These are phyloP conservation scores for Alectura lathami DNA, from an alignment of 2,113 vertebrate genomes.

Conservation along the genomic window DNA sequence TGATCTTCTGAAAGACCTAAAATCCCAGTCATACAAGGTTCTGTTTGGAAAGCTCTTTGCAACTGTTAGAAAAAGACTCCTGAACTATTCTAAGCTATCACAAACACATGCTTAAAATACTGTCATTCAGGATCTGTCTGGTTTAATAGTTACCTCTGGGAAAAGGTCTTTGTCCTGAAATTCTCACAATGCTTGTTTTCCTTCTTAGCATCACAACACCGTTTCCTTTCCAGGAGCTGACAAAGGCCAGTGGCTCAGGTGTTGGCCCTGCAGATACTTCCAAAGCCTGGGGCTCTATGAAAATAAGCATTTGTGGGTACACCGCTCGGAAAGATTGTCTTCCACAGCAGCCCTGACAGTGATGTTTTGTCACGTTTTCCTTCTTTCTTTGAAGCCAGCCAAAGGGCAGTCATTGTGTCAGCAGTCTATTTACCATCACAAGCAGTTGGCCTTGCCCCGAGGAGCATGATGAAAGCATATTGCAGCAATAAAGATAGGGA, in stretches of 20 bases:
- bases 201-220: background rate
- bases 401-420: background rate
- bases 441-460: background rate
- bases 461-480: fast-evolving
- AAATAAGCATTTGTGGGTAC: background rate
- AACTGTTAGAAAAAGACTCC: background rate
- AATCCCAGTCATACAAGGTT: background rate
- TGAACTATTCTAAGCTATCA: background rate
- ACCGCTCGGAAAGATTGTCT: background rate
- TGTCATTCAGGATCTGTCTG: background rate
- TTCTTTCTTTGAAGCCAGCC: background rate
- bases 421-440: background rate
- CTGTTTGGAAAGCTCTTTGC: background rate
- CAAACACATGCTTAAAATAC: constrained; percentile 12
- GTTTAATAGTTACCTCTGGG: constrained; percentile 36
- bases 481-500: background rate
- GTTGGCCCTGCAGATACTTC: background rate
- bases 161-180: constrained; percentile 20
- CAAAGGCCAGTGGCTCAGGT: constrained; percentile 23
- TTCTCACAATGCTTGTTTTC: constrained; percentile 28
- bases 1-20: background rate
- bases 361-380: background rate
- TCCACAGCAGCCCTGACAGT: background rate
- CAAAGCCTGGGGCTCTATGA: background rate
- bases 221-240: constrained; percentile 17